Base-by-base conservation (phyloP, 2,888 invertebrate genomes). In the Drosophila falleni region DNA sequence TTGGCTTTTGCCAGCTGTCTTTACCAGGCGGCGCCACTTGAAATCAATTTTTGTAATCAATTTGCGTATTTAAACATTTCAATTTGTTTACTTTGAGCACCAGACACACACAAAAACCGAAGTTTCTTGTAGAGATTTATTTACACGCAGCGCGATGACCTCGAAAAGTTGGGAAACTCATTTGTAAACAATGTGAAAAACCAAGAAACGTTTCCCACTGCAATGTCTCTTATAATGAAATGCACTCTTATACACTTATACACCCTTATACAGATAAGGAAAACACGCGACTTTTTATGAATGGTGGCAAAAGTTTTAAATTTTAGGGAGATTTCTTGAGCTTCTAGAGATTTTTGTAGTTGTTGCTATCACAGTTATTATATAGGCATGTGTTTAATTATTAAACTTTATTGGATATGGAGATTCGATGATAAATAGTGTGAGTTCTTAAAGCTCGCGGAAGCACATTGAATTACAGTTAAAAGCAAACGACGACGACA, bases 21-120 rank as follows among this genome's bases (percentile, higher is more conserved):
- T 19, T 49, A 54, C 26, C 46, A 76, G 77, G 62, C 54, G 75
- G 76, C 72, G 80, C 71, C 87, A 83, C 81, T 84, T 87, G 71
- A 87, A 89, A 59, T 80, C 81, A 84, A 84, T 83, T 84, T 83
- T 68, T 55, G 67, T 71, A 75, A 89, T 78, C 67, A 81, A 89
- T 81, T 89, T 68, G 75, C 66, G 66, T 81, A 69, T 83, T 59
- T 46, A 66, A 71, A 58, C 80, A 88, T 73, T 80, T 82, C 65
- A 73, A 77, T 77, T 87, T 72, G 62, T 68, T 69, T 80, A 74
- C 60, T 58, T 53, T 60, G 19, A 31, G 29, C 44, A 46, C 56
- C 56, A 63, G 44, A 46, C 49, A 49, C 19, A 54, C 9, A 13
- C 46, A 31, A 31, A 60, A 35, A n/a, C 33, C 26, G 41, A 60